Base-by-base conservation (phyloP, 2,888 invertebrate species). In the Epistrophella euchroma region DNA sequence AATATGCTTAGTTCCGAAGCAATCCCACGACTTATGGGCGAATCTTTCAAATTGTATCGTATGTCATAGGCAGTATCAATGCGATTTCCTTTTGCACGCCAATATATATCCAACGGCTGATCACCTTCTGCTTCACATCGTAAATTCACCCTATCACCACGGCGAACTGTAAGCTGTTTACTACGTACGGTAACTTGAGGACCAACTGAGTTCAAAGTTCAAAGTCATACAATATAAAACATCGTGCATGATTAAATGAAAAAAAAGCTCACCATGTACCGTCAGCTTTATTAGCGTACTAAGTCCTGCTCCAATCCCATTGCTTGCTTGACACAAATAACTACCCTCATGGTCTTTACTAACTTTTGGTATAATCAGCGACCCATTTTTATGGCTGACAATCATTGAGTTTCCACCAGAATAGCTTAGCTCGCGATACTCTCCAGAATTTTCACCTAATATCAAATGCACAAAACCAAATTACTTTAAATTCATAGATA, bases 211-310 rank as follows among this genome's bases (percentile, higher is more conserved):
- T 1, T 28, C 25, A 25, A 25, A 52, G 4, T 9, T n/a, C 15
- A 52, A 52, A 9, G 7, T 28, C 25, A 52, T n/a, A 2, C 2
- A 52, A 52, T 58, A 9, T 40, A 62, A 68, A 19, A 58, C 17
- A 40, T 19, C n/a, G 55, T 11, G 3, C 2, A 15, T 0, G 47
- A 4, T 55, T 52, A n/a, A 5, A 10, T 2, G 10, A 1, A 17
- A 22, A 28, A 32, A 35, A 2, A 90, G 78, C 90, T 90, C 93
- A 94, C 95, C 94, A 89, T 94, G 94, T 47, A 95, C 95, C 47
- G 93, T 94, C 83, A 95, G 92, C 73, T 93, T 93, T 66, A 95
- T 94, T 79, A 95, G 93, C 90, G 94, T 94, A 91, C 94, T 95
- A 87, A 95, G 93, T 43, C 94, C 94, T 4, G 94, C 93, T 0